A percentile compares a stretch with the other conserved stretches of the same genome.
phyloP scores from a whole-genome alignment of 2,888 invertebrate genomes.

The Heliconius aoede region DNA sequence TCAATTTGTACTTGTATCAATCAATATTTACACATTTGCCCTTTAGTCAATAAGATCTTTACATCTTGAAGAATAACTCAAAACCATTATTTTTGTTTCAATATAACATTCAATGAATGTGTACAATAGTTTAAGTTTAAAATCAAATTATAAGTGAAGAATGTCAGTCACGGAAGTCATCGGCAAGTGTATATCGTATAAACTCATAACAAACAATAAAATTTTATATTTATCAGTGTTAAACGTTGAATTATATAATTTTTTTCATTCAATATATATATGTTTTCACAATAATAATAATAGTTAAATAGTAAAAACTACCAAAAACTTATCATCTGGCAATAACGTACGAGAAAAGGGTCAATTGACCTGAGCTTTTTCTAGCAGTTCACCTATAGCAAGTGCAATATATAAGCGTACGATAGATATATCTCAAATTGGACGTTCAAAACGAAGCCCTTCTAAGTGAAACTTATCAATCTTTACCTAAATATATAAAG shows the following conservation, averaged over 20 bases:
- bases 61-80: background rate
- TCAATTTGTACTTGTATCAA: background rate
- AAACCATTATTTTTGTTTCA: background rate
- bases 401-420: background rate
- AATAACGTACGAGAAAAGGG: constrained; percentile 59
- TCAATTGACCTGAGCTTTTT: constrained; percentile 34
- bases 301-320: constrained; percentile 44
- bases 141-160: constrained; percentile 19
- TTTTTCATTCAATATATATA: background rate
- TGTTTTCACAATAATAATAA: background rate
- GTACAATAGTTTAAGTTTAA: background rate
- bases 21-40: background rate
- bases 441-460: constrained; percentile 5
- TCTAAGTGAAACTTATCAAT: constrained; percentile 45
- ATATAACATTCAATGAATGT: background rate
- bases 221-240: background rate
- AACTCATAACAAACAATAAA: constrained; percentile 28
- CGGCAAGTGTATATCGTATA: constrained; percentile 8
- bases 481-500: constrained; percentile 61
- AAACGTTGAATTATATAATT: background rate
- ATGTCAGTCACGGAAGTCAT: constrained; percentile 18
- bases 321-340: constrained; percentile 70
- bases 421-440: background rate
- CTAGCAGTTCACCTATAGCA: constrained; percentile 1
- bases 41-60: background rate